Evolutionary conservation across 2,797 vertebrate species (phyloP), one percentile per base, ranked within the genome.

Genomic region (Mus caroli): DNA sequence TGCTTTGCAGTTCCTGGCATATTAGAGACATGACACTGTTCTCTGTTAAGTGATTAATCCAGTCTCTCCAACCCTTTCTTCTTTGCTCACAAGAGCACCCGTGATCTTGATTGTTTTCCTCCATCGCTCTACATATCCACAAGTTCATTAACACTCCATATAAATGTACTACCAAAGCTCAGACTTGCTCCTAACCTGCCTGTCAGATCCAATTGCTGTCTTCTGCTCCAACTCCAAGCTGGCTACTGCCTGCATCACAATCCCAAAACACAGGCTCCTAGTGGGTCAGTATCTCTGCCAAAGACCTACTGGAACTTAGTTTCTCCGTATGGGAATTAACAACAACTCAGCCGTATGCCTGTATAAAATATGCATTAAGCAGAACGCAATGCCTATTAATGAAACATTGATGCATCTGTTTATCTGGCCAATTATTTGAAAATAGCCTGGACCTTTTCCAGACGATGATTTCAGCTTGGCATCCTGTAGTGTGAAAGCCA

Each of bases 371-470:
- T 67, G 86, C 91, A 91, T 94, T 92, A 94, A 92, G 78, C 52
- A 92, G 69, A 94, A 64, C 46, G 90, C 75, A 96, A 92, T 85
- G 71, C 64, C 60, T 94, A 94, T 97, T 94, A 97, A 94, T 96
- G 88, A 96, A 96, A 94, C 95, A 96, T 87, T 95, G 83, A 97
- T 97, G 79, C n/a, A 96, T 94, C 94, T 96, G 88, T 95, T 97
- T 91, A 91, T 94, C 69, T 50, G 43, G 62, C 82, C 82, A 96
- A 96, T 90, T 96, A 96, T 94, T 87, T 96, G 71, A 82, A 96
- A 96, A 80, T 90, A 87, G 67, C 80, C 19, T 91, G 92, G 71
- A 87, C 34, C 6, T 46, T 88, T 85, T 97, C 93, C 91, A 96
- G 77, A 37, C 69, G 31, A 24, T 92, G 46, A 90, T 50, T 95